Evolutionary conservation across 2,888 invertebrate genomes (phyloP).

Genomic region (Scaptomyza reducta): DNA sequence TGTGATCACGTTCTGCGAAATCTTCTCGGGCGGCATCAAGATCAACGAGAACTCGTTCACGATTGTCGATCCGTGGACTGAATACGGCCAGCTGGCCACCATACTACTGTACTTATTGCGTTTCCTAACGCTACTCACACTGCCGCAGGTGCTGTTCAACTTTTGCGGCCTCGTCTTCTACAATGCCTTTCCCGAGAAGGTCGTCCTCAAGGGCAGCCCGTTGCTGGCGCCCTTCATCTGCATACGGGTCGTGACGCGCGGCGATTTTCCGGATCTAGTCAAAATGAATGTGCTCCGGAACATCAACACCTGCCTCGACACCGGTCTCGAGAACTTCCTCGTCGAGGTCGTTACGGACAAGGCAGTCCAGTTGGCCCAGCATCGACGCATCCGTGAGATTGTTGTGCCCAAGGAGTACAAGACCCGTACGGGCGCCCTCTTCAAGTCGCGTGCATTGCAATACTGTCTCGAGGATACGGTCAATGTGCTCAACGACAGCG

Average conservation of each 20-base stretch:
- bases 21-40: constrained; percentile 87
- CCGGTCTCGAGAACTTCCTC: constrained; percentile 96
- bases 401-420: constrained; percentile 94
- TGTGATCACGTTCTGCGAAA: constrained; percentile 91
- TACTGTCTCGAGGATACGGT: constrained; percentile 97
- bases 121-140: constrained; percentile 91
- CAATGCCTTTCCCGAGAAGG: constrained; percentile 97
- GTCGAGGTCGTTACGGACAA: constrained; percentile 98
- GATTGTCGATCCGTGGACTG: constrained; percentile 91
- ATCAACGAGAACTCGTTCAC: constrained; percentile 85
- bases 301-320: constrained; percentile 93
- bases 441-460: constrained; percentile 97
- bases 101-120: constrained; percentile 91
- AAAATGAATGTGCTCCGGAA: constrained; percentile 93
- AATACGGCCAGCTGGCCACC: constrained; percentile 91
- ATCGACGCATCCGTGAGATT: constrained; percentile 92
- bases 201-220: constrained; percentile 94
- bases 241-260: constrained; percentile 96
- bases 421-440: constrained; percentile 95
- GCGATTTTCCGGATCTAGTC: constrained; percentile 96
- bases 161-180: constrained; percentile 94
- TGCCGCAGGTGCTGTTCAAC: constrained; percentile 93
- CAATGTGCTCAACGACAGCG: constrained; percentile 92
- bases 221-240: constrained; percentile 96
- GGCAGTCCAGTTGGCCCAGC: constrained; percentile 89